Percentiles rank a stretch among this genome's conserved stretches.
phyloP scores from a whole-genome alignment of 2,797 vertebrate species.

The Neomorphus geoffroyi region DNA sequence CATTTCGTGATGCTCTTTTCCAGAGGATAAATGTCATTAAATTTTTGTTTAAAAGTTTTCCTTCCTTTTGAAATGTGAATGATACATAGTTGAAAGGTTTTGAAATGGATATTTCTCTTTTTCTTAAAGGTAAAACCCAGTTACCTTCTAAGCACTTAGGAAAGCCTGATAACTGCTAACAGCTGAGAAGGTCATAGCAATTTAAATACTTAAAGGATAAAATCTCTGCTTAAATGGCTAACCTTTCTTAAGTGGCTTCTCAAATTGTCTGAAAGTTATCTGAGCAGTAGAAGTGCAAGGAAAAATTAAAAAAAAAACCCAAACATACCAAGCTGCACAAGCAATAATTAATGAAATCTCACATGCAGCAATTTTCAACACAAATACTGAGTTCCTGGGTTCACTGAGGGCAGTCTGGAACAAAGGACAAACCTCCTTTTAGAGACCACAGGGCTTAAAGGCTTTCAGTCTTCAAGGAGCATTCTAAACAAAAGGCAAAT shows the following conservation, averaged over 20 bases:
- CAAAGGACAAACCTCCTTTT: background rate
- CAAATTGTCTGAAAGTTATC: background rate
- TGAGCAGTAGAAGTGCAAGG: background rate
- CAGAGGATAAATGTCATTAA: background rate
- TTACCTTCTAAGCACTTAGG: background rate
- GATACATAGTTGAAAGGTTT: background rate
- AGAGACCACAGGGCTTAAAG: background rate
- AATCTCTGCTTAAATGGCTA: background rate
- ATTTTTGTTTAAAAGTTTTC: background rate
- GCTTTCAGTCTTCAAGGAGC: background rate
- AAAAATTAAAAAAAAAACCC: background rate
- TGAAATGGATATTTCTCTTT: background rate
- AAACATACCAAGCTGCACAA: background rate
- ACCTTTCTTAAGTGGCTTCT: conserved; percentile 8
- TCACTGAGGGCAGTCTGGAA: background rate
- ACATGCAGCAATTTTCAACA: background rate
- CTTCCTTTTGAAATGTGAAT: background rate
- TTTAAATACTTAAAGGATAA: conserved; percentile 32
- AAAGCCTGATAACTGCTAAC: background rate
- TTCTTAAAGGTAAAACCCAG: background rate
- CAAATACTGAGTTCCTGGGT: background rate
- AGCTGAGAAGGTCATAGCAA: conserved; percentile 25
- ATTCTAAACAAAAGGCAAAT: background rate
- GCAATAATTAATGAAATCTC: background rate
- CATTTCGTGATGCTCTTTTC: background rate